Evolutionary conservation across 2,797 vertebrate genomes (phyloP).

Genomic region (Gallinago nigripennis): DNA sequence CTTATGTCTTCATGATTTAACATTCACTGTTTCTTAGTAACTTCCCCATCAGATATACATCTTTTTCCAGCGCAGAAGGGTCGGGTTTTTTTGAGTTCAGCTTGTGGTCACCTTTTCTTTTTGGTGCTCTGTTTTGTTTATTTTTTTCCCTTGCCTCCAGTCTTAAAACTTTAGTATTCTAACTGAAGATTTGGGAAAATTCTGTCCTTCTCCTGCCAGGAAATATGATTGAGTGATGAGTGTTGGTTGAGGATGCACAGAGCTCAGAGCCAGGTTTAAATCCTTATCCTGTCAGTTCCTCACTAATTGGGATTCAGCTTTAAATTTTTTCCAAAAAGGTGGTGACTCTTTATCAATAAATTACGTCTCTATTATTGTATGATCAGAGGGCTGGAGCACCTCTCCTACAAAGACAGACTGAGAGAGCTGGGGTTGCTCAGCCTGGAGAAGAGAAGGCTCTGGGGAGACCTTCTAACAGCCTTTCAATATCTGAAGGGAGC

Average conservation of each 20-base stretch:
- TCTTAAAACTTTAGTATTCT: background rate
- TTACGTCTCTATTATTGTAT: rapidly evolving
- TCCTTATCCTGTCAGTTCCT: background rate
- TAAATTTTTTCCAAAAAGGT: rapidly evolving
- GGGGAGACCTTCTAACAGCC: too few species aligned
- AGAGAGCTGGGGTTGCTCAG: too few species aligned
- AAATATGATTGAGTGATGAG: background rate
- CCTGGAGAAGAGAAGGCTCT: too few species aligned
- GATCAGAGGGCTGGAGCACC: too few species aligned
- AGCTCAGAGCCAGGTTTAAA: background rate
- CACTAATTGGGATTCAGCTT: background rate
- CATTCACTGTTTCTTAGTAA: background rate
- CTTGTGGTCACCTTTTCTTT: background rate
- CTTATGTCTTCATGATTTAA: background rate
- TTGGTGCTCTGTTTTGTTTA: rapidly evolving
- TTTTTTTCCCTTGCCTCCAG: rapidly evolving
- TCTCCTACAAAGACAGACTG: too few species aligned
- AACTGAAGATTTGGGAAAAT: background rate
- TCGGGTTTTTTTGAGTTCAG: background rate
- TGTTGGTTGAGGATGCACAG: background rate
- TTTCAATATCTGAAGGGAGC: too few species aligned
- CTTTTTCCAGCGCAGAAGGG: background rate
- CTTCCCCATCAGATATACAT: background rate
- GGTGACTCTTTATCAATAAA: rapidly evolving
- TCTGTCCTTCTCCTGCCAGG: background rate